Evolutionary conservation across 2,888 invertebrate genomes (phyloP), one percentile per base, ranked within the genome.

Genomic region (Temnothorax unifasciatus): DNA sequence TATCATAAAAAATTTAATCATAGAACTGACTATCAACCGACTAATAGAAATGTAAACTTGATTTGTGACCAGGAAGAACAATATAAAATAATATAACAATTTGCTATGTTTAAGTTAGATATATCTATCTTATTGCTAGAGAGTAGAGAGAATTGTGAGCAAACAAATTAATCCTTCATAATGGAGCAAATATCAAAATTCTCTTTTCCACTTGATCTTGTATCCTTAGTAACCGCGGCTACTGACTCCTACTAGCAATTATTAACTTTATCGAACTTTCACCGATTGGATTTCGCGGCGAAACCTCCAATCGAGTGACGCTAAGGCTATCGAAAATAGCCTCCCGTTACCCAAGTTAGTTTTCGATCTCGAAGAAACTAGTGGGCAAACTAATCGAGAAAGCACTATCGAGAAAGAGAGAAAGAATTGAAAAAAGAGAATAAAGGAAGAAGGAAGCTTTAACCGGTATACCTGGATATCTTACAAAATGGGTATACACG

Each of bases 281-380:
- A 38, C 11, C 50, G 63, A 63, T 63, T 50, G 38, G n/a, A 63
- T 75, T 63, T 29, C 47, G n/a, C 44, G 29, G n/a, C 21, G 21
- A 57, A 41, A 41, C 8, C 44, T 74, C 25, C n/a, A 44, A 74
- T 59, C 25, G 59, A 59, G 18, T 44, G 59, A 57, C 44, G 41
- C 29, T 74, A 73, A 25, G 25, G 5, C 41, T 21, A 52, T n/a
- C 44, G 44, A 73, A 73, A 59, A 73, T 73, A 57, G 25, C n/a
- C 41, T 21, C 21, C 38, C 25, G 38, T 59, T 73, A 73, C 13
- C 44, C 57, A 74, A 74, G 25, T 74, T 81, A 34, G 59, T 79
- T 57, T 57, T 47, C 59, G 69, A 74, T 61, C 52, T 59, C 21
- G 29, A 15, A 15, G 3, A 38, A 21, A 50, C 34, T 47, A 41